phyloP scores from a whole-genome alignment of 2,888 invertebrate genomes.

The Ganaspis brasiliensis region DNA sequence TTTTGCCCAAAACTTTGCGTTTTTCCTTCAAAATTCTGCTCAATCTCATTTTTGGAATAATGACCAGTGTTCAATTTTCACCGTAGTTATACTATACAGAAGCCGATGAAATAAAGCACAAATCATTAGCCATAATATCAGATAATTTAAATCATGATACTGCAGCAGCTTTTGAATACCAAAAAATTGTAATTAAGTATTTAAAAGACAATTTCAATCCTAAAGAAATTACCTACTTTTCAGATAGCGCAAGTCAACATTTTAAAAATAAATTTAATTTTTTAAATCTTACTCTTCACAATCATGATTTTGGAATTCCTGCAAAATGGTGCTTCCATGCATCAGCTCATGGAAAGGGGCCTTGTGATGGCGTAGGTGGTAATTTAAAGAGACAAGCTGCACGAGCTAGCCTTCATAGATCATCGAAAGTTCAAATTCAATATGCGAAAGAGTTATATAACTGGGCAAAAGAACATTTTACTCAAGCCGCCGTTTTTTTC shows the following conservation, averaged over 20 bases:
- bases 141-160: conserved; percentile 23
- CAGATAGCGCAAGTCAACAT: conserved; percentile 49
- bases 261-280: conserved; percentile 53
- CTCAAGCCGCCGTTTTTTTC: conserved; percentile 24
- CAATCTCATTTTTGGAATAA: neutral
- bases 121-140: neutral
- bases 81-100: neutral
- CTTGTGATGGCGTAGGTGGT: conserved; percentile 64
- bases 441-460: neutral
- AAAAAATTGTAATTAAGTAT: conserved; percentile 21
- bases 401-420: conserved; percentile 39
- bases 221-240: conserved; percentile 50
- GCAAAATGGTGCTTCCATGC: conserved; percentile 68
- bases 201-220: conserved; percentile 20
- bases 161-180: neutral
- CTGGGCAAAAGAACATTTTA: conserved; percentile 31
- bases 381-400: conserved; percentile 35
- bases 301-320: conserved; percentile 50
- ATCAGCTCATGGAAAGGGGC: conserved; percentile 65
- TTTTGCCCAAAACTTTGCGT: neutral
- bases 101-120: neutral
- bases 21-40: neutral
- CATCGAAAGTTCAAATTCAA: conserved; percentile 35
- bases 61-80: neutral
- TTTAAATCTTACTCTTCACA: conserved; percentile 49